These are phyloP conservation scores for Ceratotherium simum DNA, from an alignment of 2,113 vertebrate genomes.

Conservation along the genomic window DNA sequence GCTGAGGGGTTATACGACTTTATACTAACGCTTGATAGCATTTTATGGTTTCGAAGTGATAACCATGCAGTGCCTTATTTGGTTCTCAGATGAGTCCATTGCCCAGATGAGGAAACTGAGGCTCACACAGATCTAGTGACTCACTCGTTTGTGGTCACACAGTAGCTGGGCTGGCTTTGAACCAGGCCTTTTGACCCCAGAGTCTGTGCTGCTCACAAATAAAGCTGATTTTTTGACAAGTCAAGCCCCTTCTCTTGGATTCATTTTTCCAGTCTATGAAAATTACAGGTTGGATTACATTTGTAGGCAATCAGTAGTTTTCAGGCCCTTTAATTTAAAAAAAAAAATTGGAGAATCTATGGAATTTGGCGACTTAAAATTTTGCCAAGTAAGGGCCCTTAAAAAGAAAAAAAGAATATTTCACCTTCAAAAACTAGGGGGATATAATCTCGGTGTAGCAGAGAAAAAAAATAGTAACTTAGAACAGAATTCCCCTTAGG, in stretches of 20 bases:
- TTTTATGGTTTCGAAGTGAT: slow-evolving; percentile 15
- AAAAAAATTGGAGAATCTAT: neutral
- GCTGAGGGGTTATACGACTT: neutral
- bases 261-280: slow-evolving; percentile 12
- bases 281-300: slow-evolving; percentile 19
- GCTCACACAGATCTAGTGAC: neutral
- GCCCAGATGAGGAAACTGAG: slow-evolving; percentile 13
- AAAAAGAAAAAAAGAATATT: neutral
- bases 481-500: slow-evolving; percentile 28
- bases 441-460: neutral
- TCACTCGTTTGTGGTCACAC: neutral
- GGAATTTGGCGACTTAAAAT: slow-evolving; percentile 40
- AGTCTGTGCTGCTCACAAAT: neutral
- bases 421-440: slow-evolving; percentile 33
- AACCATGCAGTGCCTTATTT: neutral
- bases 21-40: neutral
- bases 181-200: neutral
- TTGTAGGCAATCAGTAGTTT: neutral
- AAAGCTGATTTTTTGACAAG: slow-evolving; percentile 13
- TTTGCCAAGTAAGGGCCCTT: neutral
- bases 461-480: neutral
- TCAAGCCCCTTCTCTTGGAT: slow-evolving; percentile 10
- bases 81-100: neutral
- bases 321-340: neutral
- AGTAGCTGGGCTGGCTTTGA: neutral